Evolutionary conservation across 2,113 vertebrate genomes (phyloP).

Genomic region (Serilophus lunatus): DNA sequence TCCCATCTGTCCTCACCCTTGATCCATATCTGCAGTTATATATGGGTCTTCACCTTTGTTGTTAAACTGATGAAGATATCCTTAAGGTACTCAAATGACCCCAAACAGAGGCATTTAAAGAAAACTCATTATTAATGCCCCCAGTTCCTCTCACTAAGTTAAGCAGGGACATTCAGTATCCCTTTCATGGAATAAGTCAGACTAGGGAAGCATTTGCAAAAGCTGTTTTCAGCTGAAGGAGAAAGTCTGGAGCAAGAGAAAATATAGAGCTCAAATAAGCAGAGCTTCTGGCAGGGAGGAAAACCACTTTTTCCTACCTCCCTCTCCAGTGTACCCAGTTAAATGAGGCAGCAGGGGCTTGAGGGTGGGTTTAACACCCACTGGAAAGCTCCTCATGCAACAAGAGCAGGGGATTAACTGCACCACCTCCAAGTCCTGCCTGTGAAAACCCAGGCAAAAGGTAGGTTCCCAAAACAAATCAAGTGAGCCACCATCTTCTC

Average conservation of each 20-base stretch:
- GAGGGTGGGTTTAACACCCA: neutral
- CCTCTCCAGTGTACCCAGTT: neutral
- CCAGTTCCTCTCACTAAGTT: neutral
- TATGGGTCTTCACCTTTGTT: neutral
- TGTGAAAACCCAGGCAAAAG: neutral
- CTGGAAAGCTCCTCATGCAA: neutral
- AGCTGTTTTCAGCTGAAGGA: neutral
- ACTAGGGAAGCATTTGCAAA: neutral
- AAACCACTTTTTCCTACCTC: neutral
- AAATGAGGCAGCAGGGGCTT: neutral
- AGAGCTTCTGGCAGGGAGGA: neutral
- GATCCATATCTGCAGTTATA: neutral
- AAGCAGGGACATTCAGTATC: neutral
- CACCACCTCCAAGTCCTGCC: neutral
- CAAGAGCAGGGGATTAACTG: neutral
- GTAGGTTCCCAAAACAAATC: neutral
- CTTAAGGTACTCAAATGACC: neutral
- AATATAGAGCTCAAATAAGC: neutral
- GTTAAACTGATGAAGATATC: neutral
- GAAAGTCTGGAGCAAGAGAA: neutral
- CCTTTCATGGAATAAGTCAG: neutral
- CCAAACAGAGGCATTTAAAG: neutral
- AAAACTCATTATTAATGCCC: neutral
- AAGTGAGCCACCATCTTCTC: neutral
- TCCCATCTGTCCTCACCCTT: neutral